These are phyloP conservation scores for Rhodinocichla rosea DNA, from an alignment of 2,113 vertebrate genomes.

Conservation along the genomic window DNA sequence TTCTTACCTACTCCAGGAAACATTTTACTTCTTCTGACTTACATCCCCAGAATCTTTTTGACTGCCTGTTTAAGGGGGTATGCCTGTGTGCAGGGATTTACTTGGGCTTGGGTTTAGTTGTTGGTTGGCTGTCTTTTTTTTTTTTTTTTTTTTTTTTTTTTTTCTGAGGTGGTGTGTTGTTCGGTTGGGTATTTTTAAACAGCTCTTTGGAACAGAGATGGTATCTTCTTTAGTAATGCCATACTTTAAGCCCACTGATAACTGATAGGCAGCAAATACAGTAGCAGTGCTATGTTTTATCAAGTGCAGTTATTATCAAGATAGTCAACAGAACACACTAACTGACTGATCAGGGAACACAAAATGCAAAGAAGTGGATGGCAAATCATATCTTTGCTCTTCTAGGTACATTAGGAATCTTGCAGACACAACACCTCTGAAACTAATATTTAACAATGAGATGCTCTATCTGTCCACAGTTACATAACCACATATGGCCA, in stretches of 20 bases:
- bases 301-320: not conserved
- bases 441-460: not conserved
- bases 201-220: not conserved
- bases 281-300: not conserved
- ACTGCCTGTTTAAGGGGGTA: not conserved
- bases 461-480: not conserved
- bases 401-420: not conserved
- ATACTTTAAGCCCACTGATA: not conserved
- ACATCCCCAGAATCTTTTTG: not conserved
- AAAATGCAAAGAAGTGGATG: not conserved
- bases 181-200: not conserved
- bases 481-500: not conserved
- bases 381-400: not conserved
- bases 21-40: not conserved
- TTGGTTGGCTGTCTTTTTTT: not conserved
- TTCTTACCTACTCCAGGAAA: not conserved
- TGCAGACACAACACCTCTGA: not conserved
- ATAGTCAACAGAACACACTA: not conserved
- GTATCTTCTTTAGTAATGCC: not conserved
- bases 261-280: not conserved
- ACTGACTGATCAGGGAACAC: not conserved
- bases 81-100: not conserved
- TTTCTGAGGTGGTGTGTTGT: not conserved
- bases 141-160: too few species aligned
- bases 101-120: not conserved